Percentiles rank a stretch among this genome's conserved stretches.
phyloP scores from a whole-genome alignment of 2,113 vertebrate genomes.

The Elgaria multicarinata region DNA sequence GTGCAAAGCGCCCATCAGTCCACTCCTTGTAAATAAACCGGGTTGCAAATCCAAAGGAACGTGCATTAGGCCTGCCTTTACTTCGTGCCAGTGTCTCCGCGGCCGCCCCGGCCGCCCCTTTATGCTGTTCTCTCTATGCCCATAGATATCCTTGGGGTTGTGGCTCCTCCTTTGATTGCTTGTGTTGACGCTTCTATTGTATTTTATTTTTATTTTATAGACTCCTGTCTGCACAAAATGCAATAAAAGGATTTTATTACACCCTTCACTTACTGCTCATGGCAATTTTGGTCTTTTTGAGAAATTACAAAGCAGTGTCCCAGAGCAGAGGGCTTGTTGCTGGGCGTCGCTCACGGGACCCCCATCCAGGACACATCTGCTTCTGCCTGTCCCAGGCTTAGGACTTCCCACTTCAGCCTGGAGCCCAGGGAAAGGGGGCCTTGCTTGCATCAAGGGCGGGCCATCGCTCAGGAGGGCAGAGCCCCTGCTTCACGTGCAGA shows the following conservation, averaged over 20 bases:
- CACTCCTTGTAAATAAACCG: conserved; percentile 87
- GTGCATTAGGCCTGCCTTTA: conserved; percentile 90
- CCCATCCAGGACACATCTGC: background rate
- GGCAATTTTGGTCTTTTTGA: conserved; percentile 41
- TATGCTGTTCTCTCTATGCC: conserved; percentile 86
- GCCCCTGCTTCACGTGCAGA: too few relatives aligned
- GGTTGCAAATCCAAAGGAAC: conserved; percentile 79
- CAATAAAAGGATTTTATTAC: conserved; percentile 99
- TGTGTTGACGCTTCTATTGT: conserved; percentile 93
- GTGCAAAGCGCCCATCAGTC: conserved; percentile 79
- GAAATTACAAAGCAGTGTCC: background rate
- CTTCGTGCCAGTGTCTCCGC: conserved; percentile 86
- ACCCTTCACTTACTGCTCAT: conserved; percentile 71
- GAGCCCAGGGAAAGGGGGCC: background rate
- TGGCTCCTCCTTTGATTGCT: conserved; percentile 94
- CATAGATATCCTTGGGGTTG: conserved; percentile 82
- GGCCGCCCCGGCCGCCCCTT: conserved; percentile 73
- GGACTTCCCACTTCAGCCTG: background rate
- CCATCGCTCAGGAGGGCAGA: too few relatives aligned
- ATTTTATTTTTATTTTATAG: conserved; percentile 99
- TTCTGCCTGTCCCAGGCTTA: background rate
- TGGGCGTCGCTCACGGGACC: background rate
- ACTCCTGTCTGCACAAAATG: conserved; percentile 99
- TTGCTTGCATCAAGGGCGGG: too few relatives aligned
- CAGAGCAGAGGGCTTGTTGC: too few relatives aligned